Percentiles rank a stretch among this genome's conserved stretches.
Evolutionary conservation across 2,113 vertebrate genomes (phyloP).

Genomic region (Bos taurus): DNA sequence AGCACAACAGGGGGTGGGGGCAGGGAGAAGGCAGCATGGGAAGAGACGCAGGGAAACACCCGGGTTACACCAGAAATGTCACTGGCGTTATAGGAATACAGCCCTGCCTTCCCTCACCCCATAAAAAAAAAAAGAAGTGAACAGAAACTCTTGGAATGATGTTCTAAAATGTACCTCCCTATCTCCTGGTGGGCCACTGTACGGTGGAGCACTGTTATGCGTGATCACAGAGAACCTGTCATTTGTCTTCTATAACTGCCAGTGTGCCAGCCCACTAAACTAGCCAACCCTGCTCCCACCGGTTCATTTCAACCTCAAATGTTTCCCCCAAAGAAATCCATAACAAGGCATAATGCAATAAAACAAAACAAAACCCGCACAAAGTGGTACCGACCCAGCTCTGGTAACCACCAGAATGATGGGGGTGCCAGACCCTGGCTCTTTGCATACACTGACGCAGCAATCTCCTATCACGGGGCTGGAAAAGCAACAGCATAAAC

Average conservation of each 20-base stretch:
- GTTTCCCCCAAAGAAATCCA: background rate
- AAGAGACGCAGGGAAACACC: background rate
- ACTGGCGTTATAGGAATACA: background rate
- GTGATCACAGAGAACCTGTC: background rate
- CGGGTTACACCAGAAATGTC: background rate
- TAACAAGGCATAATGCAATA: background rate
- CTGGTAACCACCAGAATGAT: background rate
- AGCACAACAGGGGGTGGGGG: background rate
- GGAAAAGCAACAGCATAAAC: background rate
- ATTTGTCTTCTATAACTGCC: background rate
- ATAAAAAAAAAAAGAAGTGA: background rate
- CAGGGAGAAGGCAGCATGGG: background rate
- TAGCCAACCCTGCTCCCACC: background rate
- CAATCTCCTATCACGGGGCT: background rate
- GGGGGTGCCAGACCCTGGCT: background rate
- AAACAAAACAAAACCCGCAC: background rate
- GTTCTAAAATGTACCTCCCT: background rate
- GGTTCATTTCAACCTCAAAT: background rate
- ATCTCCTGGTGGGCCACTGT: background rate
- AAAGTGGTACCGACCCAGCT: background rate
- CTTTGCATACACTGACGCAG: background rate
- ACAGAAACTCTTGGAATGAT: background rate
- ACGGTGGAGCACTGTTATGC: background rate
- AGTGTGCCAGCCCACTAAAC: background rate
- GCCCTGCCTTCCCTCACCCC: background rate